Percentiles rank a stretch among this genome's conserved stretches.
These are phyloP conservation scores for Paradoxurus hermaphroditus DNA, from an alignment of 2,113 vertebrate species.

Conservation along the genomic window DNA sequence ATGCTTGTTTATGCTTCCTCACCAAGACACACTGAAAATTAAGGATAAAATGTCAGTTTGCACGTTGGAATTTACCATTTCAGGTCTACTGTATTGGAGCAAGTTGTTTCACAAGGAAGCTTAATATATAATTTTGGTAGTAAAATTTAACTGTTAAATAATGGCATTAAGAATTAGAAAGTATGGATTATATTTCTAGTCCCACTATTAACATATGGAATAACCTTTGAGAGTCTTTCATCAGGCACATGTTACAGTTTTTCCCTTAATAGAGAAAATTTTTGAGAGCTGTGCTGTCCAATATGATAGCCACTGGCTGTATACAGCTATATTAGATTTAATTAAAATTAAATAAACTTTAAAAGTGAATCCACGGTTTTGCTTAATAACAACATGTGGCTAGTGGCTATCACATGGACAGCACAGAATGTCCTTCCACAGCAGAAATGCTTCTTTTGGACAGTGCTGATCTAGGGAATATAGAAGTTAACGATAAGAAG, in stretches of 20 bases:
- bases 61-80: background rate
- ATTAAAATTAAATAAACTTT: background rate
- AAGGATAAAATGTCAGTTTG: slow-evolving; percentile 11
- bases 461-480: background rate
- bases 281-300: background rate
- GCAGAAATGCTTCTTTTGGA: background rate
- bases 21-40: background rate
- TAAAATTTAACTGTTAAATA: slow-evolving; percentile 8
- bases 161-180: background rate
- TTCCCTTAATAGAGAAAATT: background rate
- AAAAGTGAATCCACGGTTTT: background rate
- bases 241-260: background rate
- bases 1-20: background rate
- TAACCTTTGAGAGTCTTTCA: background rate
- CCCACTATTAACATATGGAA: background rate
- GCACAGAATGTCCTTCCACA: background rate
- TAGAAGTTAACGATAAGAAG: background rate
- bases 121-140: background rate
- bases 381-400: background rate
- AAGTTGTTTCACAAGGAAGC: background rate
- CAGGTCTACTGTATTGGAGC: background rate
- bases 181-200: background rate
- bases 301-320: background rate
- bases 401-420: background rate
- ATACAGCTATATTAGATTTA: background rate